Evolutionary conservation across 2,888 invertebrate species (phyloP).

Genomic region (Parascotia fuliginaria): DNA sequence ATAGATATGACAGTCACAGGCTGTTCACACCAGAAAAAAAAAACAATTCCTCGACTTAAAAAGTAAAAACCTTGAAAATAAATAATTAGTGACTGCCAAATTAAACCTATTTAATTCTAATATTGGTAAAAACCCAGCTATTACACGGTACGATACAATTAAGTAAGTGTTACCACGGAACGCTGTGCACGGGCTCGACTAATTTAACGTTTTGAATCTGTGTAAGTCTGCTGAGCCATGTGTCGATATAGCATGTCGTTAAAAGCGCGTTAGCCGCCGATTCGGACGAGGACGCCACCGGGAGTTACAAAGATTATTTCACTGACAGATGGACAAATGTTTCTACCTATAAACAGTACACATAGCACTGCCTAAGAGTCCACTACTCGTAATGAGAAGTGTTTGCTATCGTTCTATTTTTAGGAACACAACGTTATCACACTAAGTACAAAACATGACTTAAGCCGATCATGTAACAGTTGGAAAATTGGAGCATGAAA

Average conservation of each 20-base stretch:
- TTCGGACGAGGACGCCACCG: slow-evolving; percentile 41
- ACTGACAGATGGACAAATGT: background rate
- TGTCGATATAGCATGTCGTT: slow-evolving; percentile 62
- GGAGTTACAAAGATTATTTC: slow-evolving; percentile 13
- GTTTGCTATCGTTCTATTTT: too few species aligned
- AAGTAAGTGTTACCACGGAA: slow-evolving; percentile 34
- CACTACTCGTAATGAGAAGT: too few species aligned
- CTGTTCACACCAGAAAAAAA: too few species aligned
- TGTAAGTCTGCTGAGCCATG: slow-evolving; percentile 42
- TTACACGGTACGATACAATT: slow-evolving; percentile 36
- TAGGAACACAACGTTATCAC: too few species aligned
- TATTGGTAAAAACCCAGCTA: slow-evolving; percentile 15
- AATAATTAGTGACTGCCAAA: background rate
- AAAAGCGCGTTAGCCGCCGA: slow-evolving; percentile 69
- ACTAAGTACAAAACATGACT: too few species aligned
- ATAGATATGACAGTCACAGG: too few species aligned
- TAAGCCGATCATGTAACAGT: too few species aligned
- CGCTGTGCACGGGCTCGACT: slow-evolving; percentile 30
- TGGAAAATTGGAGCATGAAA: too few species aligned
- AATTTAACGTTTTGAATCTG: slow-evolving; percentile 43
- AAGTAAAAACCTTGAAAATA: background rate
- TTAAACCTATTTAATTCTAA: background rate
- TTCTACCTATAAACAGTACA: background rate
- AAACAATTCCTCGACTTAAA: too few species aligned
- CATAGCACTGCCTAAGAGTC: too few species aligned